These are phyloP conservation scores for Rhinatrema bivittatum DNA, from an alignment of 2,797 vertebrate species.

Conservation along the genomic window DNA sequence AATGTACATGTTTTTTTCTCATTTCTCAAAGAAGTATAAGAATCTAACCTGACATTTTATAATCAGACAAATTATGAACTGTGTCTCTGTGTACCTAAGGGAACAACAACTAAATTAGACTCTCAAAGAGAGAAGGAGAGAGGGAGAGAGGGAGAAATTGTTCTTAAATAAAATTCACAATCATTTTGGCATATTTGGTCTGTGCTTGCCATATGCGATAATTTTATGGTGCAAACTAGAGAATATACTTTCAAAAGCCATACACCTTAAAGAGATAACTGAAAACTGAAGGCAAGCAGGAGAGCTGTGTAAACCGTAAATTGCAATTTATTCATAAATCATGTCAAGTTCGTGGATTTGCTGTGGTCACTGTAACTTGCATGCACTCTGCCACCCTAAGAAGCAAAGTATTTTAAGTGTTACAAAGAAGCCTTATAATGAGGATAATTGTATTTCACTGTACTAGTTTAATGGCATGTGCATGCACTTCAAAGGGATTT, in stretches of 20 bases:
- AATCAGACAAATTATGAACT: slow-evolving; percentile 72
- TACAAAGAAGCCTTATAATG: no score
- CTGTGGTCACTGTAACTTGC: no score
- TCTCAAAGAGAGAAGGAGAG: slow-evolving; percentile 24
- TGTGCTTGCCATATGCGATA: slow-evolving; percentile 14
- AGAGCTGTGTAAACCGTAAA: no score
- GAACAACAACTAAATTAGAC: slow-evolving; percentile 63
- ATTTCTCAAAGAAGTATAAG: slow-evolving; percentile 58
- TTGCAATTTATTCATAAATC: no score
- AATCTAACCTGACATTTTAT: slow-evolving; percentile 63
- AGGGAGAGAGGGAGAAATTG: slow-evolving; percentile 28
- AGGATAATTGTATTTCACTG: no score
- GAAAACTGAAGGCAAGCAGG: no score
- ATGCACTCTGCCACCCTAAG: no score
- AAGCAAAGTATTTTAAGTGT: no score
- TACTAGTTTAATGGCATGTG: no score
- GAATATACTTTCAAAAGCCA: slow-evolving; percentile 2
- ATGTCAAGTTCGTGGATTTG: no score
- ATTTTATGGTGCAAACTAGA: slow-evolving; percentile 3
- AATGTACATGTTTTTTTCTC: slow-evolving; percentile 58
- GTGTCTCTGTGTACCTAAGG: slow-evolving; percentile 56
- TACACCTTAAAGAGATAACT: slow-evolving; percentile 5
- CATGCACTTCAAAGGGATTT: no score
- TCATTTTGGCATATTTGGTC: slow-evolving; percentile 34
- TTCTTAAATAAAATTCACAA: slow-evolving; percentile 52